These are phyloP conservation scores for Stercorarius parasiticus DNA, from an alignment of 2,113 vertebrate genomes.

Conservation along the genomic window DNA sequence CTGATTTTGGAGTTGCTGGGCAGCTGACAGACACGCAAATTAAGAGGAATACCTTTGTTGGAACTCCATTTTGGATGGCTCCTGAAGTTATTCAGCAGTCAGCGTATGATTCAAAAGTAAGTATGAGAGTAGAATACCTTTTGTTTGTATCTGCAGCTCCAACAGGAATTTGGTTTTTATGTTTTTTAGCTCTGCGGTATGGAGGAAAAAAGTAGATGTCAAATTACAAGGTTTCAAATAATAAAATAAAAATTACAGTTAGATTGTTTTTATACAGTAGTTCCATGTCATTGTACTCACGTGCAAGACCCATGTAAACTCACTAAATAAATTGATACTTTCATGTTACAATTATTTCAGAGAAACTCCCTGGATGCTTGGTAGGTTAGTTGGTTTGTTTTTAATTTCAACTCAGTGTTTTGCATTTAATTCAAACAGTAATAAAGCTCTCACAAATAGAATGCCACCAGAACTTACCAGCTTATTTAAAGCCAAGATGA, in stretches of 20 bases:
- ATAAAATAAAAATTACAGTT: neutral
- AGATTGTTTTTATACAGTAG: neutral
- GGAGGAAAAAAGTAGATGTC: neutral
- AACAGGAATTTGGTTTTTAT: neutral
- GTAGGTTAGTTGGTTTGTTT: neutral
- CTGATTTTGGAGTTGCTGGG: slow-evolving; percentile 92
- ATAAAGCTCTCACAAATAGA: neutral
- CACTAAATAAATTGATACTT: neutral
- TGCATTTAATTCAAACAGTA: neutral
- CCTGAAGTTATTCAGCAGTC: slow-evolving; percentile 95
- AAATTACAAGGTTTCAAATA: neutral
- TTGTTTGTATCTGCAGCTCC: neutral
- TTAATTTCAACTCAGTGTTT: neutral
- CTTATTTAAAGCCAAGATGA: neutral
- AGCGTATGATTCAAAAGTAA: slow-evolving; percentile 91
- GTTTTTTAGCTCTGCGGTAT: neutral
- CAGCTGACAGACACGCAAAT: slow-evolving; percentile 94
- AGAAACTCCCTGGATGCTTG: neutral
- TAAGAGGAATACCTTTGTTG: slow-evolving; percentile 92
- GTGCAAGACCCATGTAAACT: neutral
- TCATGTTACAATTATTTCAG: neutral
- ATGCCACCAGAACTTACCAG: neutral
- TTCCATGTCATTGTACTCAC: neutral
- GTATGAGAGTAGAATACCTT: neutral
- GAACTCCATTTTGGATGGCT: slow-evolving; percentile 93